Evolutionary conservation across 2,113 vertebrate species (phyloP).

Genomic region (Spermophilus dauricus): DNA sequence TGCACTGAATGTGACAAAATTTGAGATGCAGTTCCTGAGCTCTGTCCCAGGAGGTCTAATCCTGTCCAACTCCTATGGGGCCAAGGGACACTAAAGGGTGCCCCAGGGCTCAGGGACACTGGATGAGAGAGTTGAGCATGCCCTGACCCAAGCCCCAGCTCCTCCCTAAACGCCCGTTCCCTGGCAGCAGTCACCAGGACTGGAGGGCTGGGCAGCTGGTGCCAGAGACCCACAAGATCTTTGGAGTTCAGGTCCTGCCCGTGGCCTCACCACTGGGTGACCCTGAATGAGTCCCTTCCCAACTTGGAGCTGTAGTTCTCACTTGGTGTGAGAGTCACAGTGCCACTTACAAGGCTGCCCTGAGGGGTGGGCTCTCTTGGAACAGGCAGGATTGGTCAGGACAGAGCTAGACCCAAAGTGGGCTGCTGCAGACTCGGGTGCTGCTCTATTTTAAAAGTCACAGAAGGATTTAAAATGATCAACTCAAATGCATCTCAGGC

Average conservation of each 20-base stretch:
- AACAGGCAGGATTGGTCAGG: neutral
- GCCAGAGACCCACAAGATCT: neutral
- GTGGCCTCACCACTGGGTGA: too few species aligned
- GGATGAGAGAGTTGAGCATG: neutral
- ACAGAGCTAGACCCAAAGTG: rapidly evolving
- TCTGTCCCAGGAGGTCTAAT: neutral
- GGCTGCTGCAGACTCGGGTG: neutral
- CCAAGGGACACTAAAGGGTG: neutral
- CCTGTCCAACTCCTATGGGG: neutral
- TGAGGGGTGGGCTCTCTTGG: neutral
- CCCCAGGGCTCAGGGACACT: neutral
- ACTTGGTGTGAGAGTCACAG: neutral
- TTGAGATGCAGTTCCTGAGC: neutral
- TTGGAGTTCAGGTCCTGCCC: neutral
- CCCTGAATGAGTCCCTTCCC: neutral
- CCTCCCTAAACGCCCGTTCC: neutral
- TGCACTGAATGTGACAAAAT: neutral
- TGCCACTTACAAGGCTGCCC: neutral
- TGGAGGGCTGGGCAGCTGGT: neutral
- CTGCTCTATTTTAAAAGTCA: neutral
- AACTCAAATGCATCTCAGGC: neutral
- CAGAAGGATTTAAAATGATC: neutral
- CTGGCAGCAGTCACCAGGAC: neutral
- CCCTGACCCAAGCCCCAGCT: neutral
- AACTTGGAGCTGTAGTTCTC: neutral